A percentile compares a stretch with the other conserved stretches of the same genome.
These are phyloP conservation scores for Onychomys torridus DNA, from an alignment of 2,797 vertebrate genomes.

Conservation along the genomic window DNA sequence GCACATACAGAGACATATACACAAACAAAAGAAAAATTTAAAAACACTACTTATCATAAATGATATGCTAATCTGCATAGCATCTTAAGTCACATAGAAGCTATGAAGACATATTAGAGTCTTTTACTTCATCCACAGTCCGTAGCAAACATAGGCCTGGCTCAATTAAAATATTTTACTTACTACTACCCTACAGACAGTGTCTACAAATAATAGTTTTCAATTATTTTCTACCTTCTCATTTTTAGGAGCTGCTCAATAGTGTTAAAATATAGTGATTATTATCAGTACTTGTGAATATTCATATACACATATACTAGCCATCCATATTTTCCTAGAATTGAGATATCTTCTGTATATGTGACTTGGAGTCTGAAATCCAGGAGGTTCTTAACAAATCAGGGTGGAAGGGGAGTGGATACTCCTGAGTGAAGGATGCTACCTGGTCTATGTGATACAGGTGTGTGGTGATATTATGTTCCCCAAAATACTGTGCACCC, in stretches of 20 bases:
- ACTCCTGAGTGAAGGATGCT: background rate
- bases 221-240: background rate
- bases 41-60: background rate
- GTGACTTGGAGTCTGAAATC: background rate
- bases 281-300: background rate
- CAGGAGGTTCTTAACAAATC: background rate
- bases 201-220: background rate
- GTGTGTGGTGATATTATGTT: too few species aligned
- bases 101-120: background rate
- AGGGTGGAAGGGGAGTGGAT: background rate
- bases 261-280: background rate
- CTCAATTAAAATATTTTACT: background rate
- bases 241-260: background rate
- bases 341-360: background rate
- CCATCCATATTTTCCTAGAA: background rate
- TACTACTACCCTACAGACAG: background rate
- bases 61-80: background rate
- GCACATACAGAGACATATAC: background rate
- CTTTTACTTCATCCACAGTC: background rate
- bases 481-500: too few species aligned
- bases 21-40: background rate
- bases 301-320: background rate
- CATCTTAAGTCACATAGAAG: background rate
- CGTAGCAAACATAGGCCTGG: background rate
- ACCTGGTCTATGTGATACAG: background rate